phyloP scores from a whole-genome alignment of 2,888 invertebrate species.

The Gymnoscelis rufifasciata region DNA sequence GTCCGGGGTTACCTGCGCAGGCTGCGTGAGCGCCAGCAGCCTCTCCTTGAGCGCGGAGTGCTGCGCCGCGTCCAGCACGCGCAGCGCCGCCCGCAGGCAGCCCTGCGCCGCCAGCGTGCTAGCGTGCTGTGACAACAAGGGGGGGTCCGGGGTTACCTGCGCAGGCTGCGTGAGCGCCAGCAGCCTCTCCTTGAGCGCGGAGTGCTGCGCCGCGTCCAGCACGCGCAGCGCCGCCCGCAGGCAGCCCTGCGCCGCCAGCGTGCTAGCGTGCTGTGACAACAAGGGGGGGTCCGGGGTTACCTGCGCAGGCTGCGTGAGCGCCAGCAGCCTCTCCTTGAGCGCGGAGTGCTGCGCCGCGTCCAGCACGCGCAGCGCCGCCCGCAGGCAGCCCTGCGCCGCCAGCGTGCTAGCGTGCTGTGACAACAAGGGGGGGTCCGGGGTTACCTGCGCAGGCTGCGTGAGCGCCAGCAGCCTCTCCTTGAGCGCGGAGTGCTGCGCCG shows the following conservation, averaged over 20 bases:
- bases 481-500: conserved; percentile 74
- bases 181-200: conserved; percentile 70
- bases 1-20: background rate
- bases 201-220: conserved; percentile 76
- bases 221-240: conserved; percentile 87
- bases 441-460: conserved; percentile 32
- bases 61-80: conserved; percentile 81
- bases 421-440: no score
- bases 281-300: no score
- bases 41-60: conserved; percentile 69
- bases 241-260: conserved; percentile 92
- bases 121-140: no score
- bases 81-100: conserved; percentile 86
- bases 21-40: conserved; percentile 42
- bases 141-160: background rate
- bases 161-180: conserved; percentile 36
- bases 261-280: no score
- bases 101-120: conserved; percentile 95
- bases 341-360: conserved; percentile 71
- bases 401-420: no score
- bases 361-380: conserved; percentile 87
- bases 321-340: conserved; percentile 62
- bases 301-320: conserved; percentile 35
- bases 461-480: conserved; percentile 50
- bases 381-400: conserved; percentile 91